Conservation (phyloP, 2,113 vertebrate species). For the Acanthisitta chloris region DNA sequence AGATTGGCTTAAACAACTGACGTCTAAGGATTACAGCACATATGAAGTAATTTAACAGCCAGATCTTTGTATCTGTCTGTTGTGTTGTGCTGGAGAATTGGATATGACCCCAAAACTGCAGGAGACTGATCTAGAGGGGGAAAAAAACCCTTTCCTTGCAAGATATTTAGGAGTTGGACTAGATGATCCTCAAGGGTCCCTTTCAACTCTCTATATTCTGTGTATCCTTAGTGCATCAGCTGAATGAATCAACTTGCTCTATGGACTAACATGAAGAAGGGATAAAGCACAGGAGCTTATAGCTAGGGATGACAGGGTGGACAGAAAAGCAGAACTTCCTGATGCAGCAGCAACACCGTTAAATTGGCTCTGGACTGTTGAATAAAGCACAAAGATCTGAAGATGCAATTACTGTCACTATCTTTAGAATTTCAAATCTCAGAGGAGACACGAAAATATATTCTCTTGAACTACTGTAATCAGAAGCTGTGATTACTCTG, state of each 20-base stretch:
- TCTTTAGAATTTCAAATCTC: not conserved
- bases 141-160: not conserved
- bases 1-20: not conserved
- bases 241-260: not conserved
- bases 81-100: not conserved
- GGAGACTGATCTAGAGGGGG: not conserved
- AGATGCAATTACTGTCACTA: not conserved
- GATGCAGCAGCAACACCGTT: not conserved
- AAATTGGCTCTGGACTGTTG: not conserved
- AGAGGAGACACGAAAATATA: accelerated
- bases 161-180: too few species aligned
- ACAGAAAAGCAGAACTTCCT: not conserved
- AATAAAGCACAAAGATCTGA: not conserved
- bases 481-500: not conserved
- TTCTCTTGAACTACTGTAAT: not conserved
- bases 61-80: not conserved
- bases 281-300: not conserved
- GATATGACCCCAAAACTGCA: not conserved
- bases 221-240: not conserved
- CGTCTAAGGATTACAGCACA: not conserved
- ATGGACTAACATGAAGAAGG: not conserved
- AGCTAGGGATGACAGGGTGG: not conserved
- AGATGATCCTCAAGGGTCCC: too few species aligned
- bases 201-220: too few species aligned
- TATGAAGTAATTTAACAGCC: not conserved